Evolutionary conservation across 2,797 vertebrate species (phyloP).

Genomic region (Aselliscus stoliczkanus): DNA sequence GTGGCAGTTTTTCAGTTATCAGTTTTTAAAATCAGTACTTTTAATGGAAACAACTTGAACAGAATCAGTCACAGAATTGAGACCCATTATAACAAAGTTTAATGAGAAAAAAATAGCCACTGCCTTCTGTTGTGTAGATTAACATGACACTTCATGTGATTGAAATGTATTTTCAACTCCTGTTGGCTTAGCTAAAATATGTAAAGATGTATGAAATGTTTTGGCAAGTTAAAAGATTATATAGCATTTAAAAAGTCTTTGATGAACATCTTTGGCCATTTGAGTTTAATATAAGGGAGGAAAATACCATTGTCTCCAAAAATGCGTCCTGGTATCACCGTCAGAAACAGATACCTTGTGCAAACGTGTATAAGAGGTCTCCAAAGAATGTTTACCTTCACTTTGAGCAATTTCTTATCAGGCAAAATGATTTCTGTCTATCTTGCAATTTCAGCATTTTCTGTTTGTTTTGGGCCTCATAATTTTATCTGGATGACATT

Average conservation of each 20-base stretch:
- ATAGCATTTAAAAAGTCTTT: not conserved
- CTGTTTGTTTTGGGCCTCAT: not conserved
- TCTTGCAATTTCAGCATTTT: not conserved
- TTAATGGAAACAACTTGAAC: too few relatives aligned
- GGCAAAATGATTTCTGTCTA: not conserved
- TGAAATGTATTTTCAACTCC: not conserved
- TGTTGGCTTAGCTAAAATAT: not conserved
- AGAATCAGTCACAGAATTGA: too few relatives aligned
- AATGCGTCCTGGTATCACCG: not conserved
- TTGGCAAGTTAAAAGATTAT: not conserved
- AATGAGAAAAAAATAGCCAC: not conserved
- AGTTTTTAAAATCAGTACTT: too few relatives aligned
- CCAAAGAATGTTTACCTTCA: not conserved
- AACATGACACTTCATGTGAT: not conserved
- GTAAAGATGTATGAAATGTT: not conserved
- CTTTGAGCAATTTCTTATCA: conserved; percentile 8
- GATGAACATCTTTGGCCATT: not conserved
- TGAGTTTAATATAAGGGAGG: not conserved
- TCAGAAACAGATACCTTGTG: not conserved
- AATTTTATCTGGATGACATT: conserved; percentile 12
- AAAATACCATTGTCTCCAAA: not conserved
- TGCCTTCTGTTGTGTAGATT: not conserved
- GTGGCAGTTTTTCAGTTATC: too few relatives aligned
- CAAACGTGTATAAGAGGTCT: not conserved
- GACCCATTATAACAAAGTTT: too few relatives aligned